Evolutionary conservation across 2,113 vertebrate genomes (phyloP), one percentile per base, ranked within the genome.

Genomic region (Archocentrus centrarchus): DNA sequence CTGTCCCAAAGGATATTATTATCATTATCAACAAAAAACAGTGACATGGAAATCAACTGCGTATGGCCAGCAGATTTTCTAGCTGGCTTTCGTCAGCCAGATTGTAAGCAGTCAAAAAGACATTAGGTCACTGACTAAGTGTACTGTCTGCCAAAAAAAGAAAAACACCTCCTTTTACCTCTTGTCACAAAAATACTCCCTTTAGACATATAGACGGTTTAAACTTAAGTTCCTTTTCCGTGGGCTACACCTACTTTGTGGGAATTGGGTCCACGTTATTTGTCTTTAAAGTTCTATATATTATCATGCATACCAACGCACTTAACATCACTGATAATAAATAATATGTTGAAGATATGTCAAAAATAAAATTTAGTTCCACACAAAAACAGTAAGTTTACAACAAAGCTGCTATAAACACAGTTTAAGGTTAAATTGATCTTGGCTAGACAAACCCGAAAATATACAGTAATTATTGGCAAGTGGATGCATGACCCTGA

Each of bases 41-140:
- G 30, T 35, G 82, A 82, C 76, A 17, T 39, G 6, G 60, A 73
- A 81, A 86, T 91, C 81, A 81, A 75, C 80, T 87, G 83, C 86
- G 86, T 39, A 84, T 80, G 78, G 85, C 80, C 63, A 24, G 27
- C 35, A 83, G 64, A 86, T 77, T 59, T 35, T 61, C 58, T 2
- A 88, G 2, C 18, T 15, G 35, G 32, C 57, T 64, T 60, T 64
- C 59, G 9, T 57, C 50, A 37, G 58, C 35, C 59, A 78, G 53
- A 81, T 44, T 82, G 68, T 61, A 24, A 61, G 37, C 14, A 50
- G 41, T 37, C 59, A 24, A 63, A 14, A 63, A 87, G 80, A 84
- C 44, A 20, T 80, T 35, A 83, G 60, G 60, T 81, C 85, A 88
- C 39, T 68, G 59, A 64, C 44, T 39, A 70, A 39, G 61, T 68